A percentile compares a stretch with the other conserved stretches of the same genome.
Conservation (phyloP, 2,113 vertebrate species). For the Trochalopteron elliotii region DNA sequence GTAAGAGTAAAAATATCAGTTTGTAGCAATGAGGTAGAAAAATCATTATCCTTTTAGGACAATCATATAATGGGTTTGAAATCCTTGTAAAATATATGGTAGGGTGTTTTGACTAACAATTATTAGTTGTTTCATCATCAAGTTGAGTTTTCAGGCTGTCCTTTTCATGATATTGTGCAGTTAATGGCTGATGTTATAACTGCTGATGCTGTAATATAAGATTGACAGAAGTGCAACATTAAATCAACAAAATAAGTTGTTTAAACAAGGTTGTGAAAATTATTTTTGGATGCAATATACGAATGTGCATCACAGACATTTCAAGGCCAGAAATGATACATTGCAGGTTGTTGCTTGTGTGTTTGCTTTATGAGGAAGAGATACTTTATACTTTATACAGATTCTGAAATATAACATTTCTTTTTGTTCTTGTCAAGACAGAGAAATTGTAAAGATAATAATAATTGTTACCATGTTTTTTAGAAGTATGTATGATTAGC, state of each 20-base stretch:
- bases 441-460: neutral
- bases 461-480: neutral
- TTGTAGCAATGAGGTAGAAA: neutral
- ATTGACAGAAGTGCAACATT: neutral
- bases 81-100: neutral
- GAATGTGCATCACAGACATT: neutral
- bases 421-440: neutral
- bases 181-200: neutral
- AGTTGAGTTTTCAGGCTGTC: neutral
- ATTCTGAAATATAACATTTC: neutral
- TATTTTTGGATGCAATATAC: neutral
- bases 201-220: neutral
- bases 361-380: neutral
- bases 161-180: neutral
- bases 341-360: neutral
- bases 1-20: neutral
- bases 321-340: neutral
- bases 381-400: neutral
- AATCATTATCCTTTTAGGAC: neutral
- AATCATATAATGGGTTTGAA: neutral
- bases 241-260: neutral
- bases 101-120: neutral
- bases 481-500: neutral
- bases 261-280: neutral
- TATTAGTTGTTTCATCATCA: neutral